Evolutionary conservation across 2,888 invertebrate genomes (phyloP).

Genomic region (Nomada lathburiana): DNA sequence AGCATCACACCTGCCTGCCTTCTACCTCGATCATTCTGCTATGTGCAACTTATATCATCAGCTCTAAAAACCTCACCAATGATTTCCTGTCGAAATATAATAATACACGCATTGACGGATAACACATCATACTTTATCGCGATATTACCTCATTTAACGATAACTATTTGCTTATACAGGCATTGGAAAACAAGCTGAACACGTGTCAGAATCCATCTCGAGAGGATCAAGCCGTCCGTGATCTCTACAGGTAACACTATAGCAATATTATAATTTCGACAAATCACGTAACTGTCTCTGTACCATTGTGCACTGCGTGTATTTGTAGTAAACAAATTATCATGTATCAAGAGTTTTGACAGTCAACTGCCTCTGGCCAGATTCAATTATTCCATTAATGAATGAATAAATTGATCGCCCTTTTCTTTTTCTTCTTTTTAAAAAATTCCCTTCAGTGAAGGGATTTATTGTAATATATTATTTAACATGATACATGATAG

Average conservation of each 20-base stretch:
- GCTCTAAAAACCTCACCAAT: background rate
- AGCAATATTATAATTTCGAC: conserved; percentile 57
- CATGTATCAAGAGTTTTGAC: conserved; percentile 41
- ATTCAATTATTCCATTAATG: background rate
- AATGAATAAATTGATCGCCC: background rate
- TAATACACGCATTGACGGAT: conserved; percentile 5
- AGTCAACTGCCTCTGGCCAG: background rate
- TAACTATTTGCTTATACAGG: conserved; percentile 71
- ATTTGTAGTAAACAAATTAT: conserved; percentile 47
- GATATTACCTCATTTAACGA: conserved; percentile 20
- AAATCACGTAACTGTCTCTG: conserved; percentile 40
- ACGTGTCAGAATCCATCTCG: conserved; percentile 82
- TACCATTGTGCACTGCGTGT: conserved; percentile 51
- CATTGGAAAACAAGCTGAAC: conserved; percentile 83
- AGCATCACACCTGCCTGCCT: conserved; percentile 4
- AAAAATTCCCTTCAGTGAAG: background rate
- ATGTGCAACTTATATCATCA: background rate
- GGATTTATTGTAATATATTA: background rate
- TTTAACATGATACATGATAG: conserved; percentile 58
- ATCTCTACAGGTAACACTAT: conserved; percentile 83
- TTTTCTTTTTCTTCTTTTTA: too few species aligned
- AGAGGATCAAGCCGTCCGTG: conserved; percentile 83
- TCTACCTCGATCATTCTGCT: background rate
- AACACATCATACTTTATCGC: background rate
- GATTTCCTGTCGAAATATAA: background rate